Base-by-base conservation (phyloP, 1,140 invertebrate genomes). In the Hesperophylax magnus region DNA sequence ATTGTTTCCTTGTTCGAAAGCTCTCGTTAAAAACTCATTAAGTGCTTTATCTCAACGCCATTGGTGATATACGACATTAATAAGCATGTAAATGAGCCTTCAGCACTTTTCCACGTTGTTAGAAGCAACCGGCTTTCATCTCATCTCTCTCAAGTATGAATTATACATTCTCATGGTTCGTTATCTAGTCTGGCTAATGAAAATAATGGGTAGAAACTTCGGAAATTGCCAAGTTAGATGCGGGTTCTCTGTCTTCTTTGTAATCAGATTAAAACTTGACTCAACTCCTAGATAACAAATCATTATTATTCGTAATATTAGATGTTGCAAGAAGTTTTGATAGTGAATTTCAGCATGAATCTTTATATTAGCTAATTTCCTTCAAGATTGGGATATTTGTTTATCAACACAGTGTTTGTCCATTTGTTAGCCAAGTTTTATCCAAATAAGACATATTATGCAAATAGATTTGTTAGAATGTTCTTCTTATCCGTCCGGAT, bases 121-220 rank as follows among this genome's bases (percentile, higher is more conserved):
- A 22, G 11, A 24, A 20, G 2, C 58, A 24, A 24, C 24, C 14
- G 3, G 5, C 11, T 18, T 22, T 61, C 58, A 18, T 14, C 58
- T 61, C 14, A 3, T 8, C 15, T 58, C 17, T 20, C 8, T 9
- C n/a, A n/a, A n/a, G 5, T 58, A n/a, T n/a, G 8, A 22, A 63
- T 63, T 67, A 67, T 31, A 67, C 63, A 39, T 15, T 67, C 31
- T 31, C 63, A 34, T 31, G 63, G 27, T 34, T 39, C 14, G 27
- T 69, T 39, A 69, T 69, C 31, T 18, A 17, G 27, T 31, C 31
- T 31, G 15, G 2, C 24, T 67, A 69, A 69, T 39, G 65, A 69
- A 69, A 69, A 69, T 69, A 39, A 69, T 69, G 3, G 20, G 11
- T 17, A 18, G 27, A 65, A 63, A 65, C 27, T 65, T 31, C 7